Evolutionary conservation across 2,113 vertebrate genomes (phyloP).

Genomic region (Arenaria interpres): DNA sequence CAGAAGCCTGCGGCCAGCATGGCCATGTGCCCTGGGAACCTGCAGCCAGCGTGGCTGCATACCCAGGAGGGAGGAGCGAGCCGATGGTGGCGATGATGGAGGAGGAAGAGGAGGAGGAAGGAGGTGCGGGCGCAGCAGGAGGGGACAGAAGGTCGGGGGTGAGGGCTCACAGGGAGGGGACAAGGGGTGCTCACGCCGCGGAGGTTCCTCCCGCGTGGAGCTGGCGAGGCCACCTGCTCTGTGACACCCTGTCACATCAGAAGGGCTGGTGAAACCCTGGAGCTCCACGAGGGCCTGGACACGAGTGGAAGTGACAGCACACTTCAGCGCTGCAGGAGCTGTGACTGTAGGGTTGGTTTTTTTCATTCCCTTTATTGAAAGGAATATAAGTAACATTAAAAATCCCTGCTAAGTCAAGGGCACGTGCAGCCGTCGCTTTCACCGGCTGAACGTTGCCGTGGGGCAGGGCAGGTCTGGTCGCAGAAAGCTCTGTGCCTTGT

Average conservation of each 20-base stretch:
- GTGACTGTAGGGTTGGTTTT: background rate
- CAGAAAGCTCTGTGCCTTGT: background rate
- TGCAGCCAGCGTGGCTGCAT: accelerated
- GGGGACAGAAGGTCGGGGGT: accelerated
- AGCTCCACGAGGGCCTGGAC: background rate
- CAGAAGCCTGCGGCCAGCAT: too few species aligned
- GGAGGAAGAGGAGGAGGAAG: too few species aligned
- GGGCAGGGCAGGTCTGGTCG: background rate
- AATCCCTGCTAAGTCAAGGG: background rate
- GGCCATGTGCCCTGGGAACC: too few species aligned
- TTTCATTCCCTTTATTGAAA: background rate
- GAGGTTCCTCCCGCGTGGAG: background rate
- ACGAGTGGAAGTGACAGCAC: background rate
- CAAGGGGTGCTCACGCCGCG: accelerated
- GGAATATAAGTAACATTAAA: background rate
- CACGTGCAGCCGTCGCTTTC: background rate
- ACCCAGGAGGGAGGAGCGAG: accelerated
- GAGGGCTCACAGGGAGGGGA: background rate
- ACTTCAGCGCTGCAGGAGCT: background rate
- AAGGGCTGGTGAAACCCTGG: background rate
- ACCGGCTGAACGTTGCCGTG: background rate
- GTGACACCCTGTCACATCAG: background rate
- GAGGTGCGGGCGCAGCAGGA: background rate
- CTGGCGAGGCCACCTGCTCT: background rate
- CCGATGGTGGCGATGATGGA: background rate